Percentiles rank a stretch among this genome's conserved stretches.
phyloP scores from a whole-genome alignment of 2,888 invertebrate genomes.

The Pachliopta kotzebuea region DNA sequence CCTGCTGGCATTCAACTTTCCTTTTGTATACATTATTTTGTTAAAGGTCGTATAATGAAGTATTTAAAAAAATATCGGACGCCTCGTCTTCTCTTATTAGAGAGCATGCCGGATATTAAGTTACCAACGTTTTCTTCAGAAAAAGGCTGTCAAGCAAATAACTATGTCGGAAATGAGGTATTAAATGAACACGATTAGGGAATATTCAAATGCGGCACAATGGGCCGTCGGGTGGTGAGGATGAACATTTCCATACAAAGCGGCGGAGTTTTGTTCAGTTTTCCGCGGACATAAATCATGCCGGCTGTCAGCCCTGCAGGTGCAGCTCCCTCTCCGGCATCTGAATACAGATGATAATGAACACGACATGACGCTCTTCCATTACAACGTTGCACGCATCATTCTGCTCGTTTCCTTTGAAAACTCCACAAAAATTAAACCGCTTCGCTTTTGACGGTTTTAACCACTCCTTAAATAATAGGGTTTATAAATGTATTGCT shows the following conservation, averaged over 20 bases:
- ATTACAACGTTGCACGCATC: slow-evolving; percentile 30
- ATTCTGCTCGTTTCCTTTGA: slow-evolving; percentile 32
- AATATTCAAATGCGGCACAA: slow-evolving; percentile 34
- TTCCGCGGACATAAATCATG: slow-evolving; percentile 62
- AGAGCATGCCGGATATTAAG: background rate
- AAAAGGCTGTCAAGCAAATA: background rate
- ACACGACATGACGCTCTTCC: slow-evolving; percentile 43
- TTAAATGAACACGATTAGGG: slow-evolving; percentile 5
- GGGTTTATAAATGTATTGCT: no score
- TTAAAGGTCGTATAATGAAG: no score
- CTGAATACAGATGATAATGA: slow-evolving; percentile 74
- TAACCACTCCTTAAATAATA: no score
- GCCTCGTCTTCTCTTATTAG: no score
- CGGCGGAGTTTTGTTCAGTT: slow-evolving; percentile 55
- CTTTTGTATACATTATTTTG: no score
- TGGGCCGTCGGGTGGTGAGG: slow-evolving; percentile 32
- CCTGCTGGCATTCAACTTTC: no score
- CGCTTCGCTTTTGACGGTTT: no score
- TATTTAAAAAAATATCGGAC: no score
- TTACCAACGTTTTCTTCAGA: background rate
- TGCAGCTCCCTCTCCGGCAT: slow-evolving; percentile 50
- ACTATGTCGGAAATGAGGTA: slow-evolving; percentile 5
- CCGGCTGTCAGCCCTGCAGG: slow-evolving; percentile 62
- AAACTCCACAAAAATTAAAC: background rate
- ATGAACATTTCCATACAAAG: slow-evolving; percentile 62